Base-by-base conservation (phyloP, 2,888 invertebrate genomes). In the Hanleya hanleyi region DNA sequence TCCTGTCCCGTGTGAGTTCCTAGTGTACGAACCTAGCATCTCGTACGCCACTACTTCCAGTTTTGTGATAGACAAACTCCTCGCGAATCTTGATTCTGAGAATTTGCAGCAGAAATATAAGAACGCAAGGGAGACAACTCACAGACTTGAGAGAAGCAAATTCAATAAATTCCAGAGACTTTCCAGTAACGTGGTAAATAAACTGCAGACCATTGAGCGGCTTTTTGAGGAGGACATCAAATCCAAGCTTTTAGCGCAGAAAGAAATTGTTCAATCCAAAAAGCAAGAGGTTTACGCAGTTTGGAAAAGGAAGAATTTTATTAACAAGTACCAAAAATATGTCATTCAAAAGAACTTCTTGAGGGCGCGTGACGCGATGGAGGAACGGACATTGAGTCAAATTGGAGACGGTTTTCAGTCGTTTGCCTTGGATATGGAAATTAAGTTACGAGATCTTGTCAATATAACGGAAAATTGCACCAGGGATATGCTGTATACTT, bases 1-100 rank as follows among this genome's bases (percentile, higher is more conserved):
- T 37, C 86, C 86, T 0, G 81, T 86, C 0, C 85, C 86, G 0
- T 87, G 87, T 70, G 37, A 74, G 32, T 83, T 83, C 47, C 73
- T 78, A 7, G 67, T 83, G 35, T 87, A 81, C 61, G 84, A 86
- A 47, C 84, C 86, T 0, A 77, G 81, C 1, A 67, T 87, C 41
- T 86, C 86, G 5, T 86, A 84, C 67, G 85, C 84, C 38, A 80
- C 83, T 15, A 83, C 81, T 0, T 85, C 87, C 7, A 75, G 75
- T 38, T 83, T 80, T 69, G 79, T 84, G 32, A 80, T 78, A 0
- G 79, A 79, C 50, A 74, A 77, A 22, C 68, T 85, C 6, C 75
- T 83, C n/a, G 74, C 80, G 5, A 62, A 78, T 15, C 61, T 77
- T 1, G 67, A 78, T 7, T 67, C 74, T 15, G 37, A 36, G 0